Evolutionary conservation across 2,797 vertebrate species (phyloP), one percentile per base, ranked within the genome.

Genomic region (Pteronotus mesoamericanus): DNA sequence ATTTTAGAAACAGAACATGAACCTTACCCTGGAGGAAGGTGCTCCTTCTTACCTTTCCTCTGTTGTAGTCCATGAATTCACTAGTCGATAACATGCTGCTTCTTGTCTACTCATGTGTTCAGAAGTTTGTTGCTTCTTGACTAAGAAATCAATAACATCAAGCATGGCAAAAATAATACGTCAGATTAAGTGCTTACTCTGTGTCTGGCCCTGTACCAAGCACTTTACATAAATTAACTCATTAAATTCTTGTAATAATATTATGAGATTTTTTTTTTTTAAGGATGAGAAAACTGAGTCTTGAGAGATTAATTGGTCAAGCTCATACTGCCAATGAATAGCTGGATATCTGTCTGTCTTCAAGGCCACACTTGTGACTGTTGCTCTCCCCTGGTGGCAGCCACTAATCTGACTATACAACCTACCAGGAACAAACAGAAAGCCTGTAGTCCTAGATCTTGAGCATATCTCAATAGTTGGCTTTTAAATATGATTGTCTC

Each of bases 1-100:
- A 99, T 98, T 99, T 99, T 97, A 98, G 98, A 59, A 95, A 96
- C 77, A 99, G 99, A 98, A 97, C 92, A 0, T 98, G 10, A 98
- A 98, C 79, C 98, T 99, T 97, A 98, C 98, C 34, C 89, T 98
- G 37, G 98, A 99, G 96, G 98, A 98, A 97, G 98, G 98, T 98
- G 96, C 37, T 90, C 92, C 89, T 95, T 84, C 97, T 79, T 22
- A 71, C 96, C 96, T 94, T 89, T 95, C 95, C 93, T 94, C 84
- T 86, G 48, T 29, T 75, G 0, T 95, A 74, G 74, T 48, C 78
- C 71, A 0, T 29, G 9, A 82, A 34, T 64, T 96, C 82, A 5
- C 37, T 11, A 26, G 90, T 61, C 10, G 32, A 91, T 95, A 95
- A 59, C 21, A 16, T 83, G 26, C 61, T 53, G 19, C 77, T 95